Evolutionary conservation across 2,797 vertebrate species (phyloP).

Genomic region (Neomorphus geoffroyi): DNA sequence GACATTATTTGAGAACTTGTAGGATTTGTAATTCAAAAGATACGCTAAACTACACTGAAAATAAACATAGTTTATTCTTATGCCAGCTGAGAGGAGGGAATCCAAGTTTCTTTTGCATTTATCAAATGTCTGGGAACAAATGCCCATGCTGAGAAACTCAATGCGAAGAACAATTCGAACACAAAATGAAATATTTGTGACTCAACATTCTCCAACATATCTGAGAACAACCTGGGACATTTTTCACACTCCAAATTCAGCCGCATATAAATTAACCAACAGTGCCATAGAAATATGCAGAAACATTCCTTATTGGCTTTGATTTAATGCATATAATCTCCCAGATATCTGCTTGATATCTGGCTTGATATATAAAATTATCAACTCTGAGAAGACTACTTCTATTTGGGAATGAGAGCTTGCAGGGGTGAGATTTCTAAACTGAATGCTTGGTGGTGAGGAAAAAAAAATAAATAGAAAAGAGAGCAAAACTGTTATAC

Average conservation of each 20-base stretch:
- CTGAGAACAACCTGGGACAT: neutral
- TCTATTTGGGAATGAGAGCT: neutral
- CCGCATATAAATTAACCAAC: neutral
- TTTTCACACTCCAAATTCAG: neutral
- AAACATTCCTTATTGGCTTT: neutral
- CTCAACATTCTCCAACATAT: neutral
- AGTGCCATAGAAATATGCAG: neutral
- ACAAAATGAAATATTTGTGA: neutral
- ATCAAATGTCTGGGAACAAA: neutral
- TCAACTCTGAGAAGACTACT: neutral
- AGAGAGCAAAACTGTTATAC: neutral
- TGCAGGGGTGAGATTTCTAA: neutral
- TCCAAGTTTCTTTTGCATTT: neutral
- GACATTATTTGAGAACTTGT: neutral
- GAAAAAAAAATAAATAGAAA: neutral
- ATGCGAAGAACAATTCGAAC: neutral
- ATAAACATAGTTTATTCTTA: neutral
- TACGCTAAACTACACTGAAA: neutral
- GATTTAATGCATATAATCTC: neutral
- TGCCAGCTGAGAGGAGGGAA: neutral
- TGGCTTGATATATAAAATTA: neutral
- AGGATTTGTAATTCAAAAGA: neutral
- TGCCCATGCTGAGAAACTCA: constrained; percentile 11
- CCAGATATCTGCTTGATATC: neutral
- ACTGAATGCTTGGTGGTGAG: neutral